These are phyloP conservation scores for Perccottus glenii DNA, from an alignment of 2,113 vertebrate genomes.

Conservation along the genomic window DNA sequence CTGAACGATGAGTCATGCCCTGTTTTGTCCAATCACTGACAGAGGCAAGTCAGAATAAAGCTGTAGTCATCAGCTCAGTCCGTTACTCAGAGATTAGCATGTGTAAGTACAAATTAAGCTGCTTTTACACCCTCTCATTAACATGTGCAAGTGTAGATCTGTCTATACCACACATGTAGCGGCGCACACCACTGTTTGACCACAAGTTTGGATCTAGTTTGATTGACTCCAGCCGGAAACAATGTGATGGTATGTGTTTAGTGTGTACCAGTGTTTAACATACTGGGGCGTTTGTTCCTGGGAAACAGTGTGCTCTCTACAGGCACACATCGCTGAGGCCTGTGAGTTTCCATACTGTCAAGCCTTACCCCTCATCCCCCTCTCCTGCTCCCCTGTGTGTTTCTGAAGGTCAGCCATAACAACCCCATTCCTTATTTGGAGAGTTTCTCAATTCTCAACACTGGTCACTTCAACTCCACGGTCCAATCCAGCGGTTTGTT, in stretches of 20 bases:
- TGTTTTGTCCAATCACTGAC: not conserved
- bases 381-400: constrained; percentile 46
- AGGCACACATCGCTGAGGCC: constrained; percentile 50
- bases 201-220: constrained; percentile 37
- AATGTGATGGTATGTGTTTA: constrained; percentile 48
- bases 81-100: constrained; percentile 8
- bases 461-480: constrained; percentile 80
- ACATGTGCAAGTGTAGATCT: constrained; percentile 29
- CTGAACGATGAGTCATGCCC: constrained; percentile 16
- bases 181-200: constrained; percentile 20
- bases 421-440: constrained; percentile 93
- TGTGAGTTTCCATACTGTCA: constrained; percentile 75
- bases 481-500: constrained; percentile 81
- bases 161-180: constrained; percentile 17
- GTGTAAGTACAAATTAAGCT: constrained; percentile 8
- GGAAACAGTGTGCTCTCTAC: constrained; percentile 43
- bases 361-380: constrained; percentile 40
- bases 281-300: constrained; percentile 44
- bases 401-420: constrained; percentile 82
- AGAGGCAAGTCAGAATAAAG: constrained; percentile 33
- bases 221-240: constrained; percentile 65
- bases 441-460: constrained; percentile 86
- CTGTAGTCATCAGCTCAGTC: not conserved
- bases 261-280: constrained; percentile 52
- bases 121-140: constrained; percentile 39